phyloP scores from a whole-genome alignment of 2,113 vertebrate species.

The Apodemus speciosus region DNA sequence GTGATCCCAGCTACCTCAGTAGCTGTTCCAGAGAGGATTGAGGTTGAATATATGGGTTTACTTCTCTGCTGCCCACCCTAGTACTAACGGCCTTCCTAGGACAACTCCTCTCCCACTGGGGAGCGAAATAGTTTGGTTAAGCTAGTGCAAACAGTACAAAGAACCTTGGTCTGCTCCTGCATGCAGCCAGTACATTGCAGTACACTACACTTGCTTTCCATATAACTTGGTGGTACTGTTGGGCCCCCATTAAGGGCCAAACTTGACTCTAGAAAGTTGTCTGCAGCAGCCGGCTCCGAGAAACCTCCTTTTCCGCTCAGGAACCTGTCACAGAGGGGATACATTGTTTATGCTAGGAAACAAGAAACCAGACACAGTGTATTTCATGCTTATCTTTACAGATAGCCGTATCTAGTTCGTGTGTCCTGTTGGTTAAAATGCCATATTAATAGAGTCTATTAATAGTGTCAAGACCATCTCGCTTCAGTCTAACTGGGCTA shows the following conservation, averaged over 20 bases:
- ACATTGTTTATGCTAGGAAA: slow-evolving; percentile 46
- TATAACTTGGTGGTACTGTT: slow-evolving; percentile 33
- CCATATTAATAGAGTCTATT: slow-evolving; percentile 57
- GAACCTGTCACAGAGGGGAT: slow-evolving; percentile 9
- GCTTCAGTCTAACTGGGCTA: slow-evolving; percentile 27
- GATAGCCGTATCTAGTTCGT: slow-evolving; percentile 57
- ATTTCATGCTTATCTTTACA: slow-evolving; percentile 61
- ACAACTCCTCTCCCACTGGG: background rate
- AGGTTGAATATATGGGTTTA: background rate
- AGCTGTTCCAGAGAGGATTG: background rate
- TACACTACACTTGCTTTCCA: background rate
- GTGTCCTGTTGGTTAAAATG: slow-evolving; percentile 46
- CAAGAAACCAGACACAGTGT: slow-evolving; percentile 11
- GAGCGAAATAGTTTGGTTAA: slow-evolving; percentile 49
- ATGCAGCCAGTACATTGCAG: background rate
- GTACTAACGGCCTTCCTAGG: background rate
- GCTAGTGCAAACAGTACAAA: slow-evolving; percentile 37
- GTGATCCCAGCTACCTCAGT: background rate
- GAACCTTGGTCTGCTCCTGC: background rate
- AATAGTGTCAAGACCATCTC: slow-evolving; percentile 59
- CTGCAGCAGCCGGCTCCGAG: slow-evolving; percentile 21
- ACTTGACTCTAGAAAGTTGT: slow-evolving; percentile 32
- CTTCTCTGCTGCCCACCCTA: background rate
- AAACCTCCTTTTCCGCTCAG: background rate
- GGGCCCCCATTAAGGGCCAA: slow-evolving; percentile 1